Conservation (phyloP, 1,140 invertebrate genomes). For the Elysia chlorotica region DNA sequence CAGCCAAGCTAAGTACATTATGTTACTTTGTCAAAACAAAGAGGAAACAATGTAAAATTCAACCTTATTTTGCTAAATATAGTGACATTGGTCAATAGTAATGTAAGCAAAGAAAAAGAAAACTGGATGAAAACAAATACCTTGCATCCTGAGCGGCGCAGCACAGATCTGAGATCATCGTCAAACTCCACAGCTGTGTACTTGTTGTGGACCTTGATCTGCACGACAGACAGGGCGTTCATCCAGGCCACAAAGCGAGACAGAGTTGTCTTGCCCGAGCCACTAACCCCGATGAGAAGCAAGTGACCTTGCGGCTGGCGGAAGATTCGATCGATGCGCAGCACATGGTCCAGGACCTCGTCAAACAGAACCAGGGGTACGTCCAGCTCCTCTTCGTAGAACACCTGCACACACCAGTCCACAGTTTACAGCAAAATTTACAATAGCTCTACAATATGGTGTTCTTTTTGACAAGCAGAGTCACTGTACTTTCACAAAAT, state of each 20-base stretch:
- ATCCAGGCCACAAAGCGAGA: conserved; percentile 99
- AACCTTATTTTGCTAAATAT: neutral
- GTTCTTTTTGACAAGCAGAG: no score
- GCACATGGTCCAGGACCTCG: conserved; percentile 97
- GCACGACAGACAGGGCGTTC: conserved; percentile 98
- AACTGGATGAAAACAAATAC: no score
- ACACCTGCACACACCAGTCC: conserved; percentile 72
- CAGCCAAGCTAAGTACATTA: no score
- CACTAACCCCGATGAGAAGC: conserved; percentile 82
- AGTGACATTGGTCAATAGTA: no score
- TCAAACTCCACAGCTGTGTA: conserved; percentile 99
- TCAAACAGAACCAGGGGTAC: conserved; percentile 98
- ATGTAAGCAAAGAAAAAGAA: no score
- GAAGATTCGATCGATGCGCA: conserved; percentile 98
- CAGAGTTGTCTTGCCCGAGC: conserved; percentile 97
- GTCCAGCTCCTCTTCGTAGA: conserved; percentile 99
- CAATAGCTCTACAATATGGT: no score
- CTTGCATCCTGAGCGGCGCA: conserved; percentile 93
- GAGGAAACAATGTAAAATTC: no score
- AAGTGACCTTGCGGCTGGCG: conserved; percentile 94
- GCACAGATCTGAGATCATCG: conserved; percentile 92
- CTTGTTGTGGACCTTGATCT: conserved; percentile 92
- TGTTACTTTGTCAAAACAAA: no score
- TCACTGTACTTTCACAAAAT: no score
- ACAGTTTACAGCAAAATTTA: no score